Conservation (phyloP, 2,888 invertebrate genomes). For the Gasteruption jaculator region DNA sequence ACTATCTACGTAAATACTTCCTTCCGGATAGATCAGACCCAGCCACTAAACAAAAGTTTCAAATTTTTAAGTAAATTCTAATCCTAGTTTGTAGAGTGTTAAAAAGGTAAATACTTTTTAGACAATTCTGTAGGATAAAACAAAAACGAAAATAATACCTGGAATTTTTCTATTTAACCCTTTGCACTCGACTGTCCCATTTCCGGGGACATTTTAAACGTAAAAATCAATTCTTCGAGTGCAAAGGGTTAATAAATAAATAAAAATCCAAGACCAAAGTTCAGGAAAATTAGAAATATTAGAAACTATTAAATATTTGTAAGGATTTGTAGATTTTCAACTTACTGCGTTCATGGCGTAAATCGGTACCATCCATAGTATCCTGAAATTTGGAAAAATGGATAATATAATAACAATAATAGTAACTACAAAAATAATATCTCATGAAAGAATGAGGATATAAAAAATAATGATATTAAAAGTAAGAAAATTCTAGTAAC, state of each 20-base stretch:
- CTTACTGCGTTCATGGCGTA: conserved; percentile 91
- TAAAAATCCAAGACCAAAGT: too few species aligned
- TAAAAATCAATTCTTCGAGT: too few species aligned
- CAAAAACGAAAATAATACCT: background rate
- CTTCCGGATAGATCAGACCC: conserved; percentile 79
- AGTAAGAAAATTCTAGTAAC: too few species aligned
- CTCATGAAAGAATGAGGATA: too few species aligned
- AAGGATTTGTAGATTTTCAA: conserved; percentile 29
- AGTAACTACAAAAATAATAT: too few species aligned
- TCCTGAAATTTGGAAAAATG: conserved; percentile 57
- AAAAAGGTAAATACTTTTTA: too few species aligned
- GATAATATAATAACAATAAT: too few species aligned
- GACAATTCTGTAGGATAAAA: background rate
- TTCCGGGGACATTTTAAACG: too few species aligned
- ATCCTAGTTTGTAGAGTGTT: background rate
- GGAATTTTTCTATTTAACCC: too few species aligned
- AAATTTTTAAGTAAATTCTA: conserved; percentile 9
- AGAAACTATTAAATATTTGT: conserved; percentile 15
- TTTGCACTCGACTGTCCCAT: too few species aligned
- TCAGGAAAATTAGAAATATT: conserved; percentile 21
- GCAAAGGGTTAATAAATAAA: too few species aligned
- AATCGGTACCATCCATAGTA: conserved; percentile 97
- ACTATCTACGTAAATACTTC: conserved; percentile 90
- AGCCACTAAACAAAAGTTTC: conserved; percentile 62
- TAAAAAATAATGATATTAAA: too few species aligned